Evolutionary conservation across 2,113 vertebrate species (phyloP), one percentile per base, ranked within the genome.

Genomic region (Dinomys branickii): DNA sequence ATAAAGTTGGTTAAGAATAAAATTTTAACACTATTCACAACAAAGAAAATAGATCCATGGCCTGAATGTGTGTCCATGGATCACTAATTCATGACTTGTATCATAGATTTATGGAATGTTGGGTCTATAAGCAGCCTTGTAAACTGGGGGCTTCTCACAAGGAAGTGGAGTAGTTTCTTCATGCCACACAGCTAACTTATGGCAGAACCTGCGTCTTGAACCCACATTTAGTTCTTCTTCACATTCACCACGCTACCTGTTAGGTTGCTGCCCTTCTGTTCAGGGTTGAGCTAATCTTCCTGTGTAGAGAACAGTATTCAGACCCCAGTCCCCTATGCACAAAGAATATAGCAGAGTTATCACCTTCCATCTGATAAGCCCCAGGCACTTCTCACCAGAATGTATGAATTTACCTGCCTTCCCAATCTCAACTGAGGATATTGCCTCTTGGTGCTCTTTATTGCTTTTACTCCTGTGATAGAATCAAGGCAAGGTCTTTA

Each of bases 401-500:
- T 58, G 19, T 58, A 91, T 63, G 85, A 90, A 86, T 97, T 97
- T 95, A 92, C 96, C 75, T 97, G 80, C 63, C 86, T 96, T 97
- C 67, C 88, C 88, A 61, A 0, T 97, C 93, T 98, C 88, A 87
- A 80, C 84, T 11, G 20, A 97, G 94, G 58, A 94, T 97, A 96
- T 94, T 97, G 93, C 96, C 80, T 97, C 90, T 98, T 95, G 85
- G 41, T 69, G 24, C 69, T 95, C 81, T 97, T 96, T 98, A 98
- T 98, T 95, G 82, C 91, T 94, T 94, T 96, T 85, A 80, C 94
- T 78, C 80, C 78, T 38, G 54, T 94, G 98, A 97, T 96, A 90
- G 5, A 90, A 97, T 98, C 97, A 92, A 96, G 77, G 80, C 93
- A 50, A 86, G 44, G 85, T 95, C 84, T 38, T 0, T 91, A 75